A percentile compares a stretch with the other conserved stretches of the same genome.
Evolutionary conservation across 2,113 vertebrate genomes (phyloP).

Genomic region (Phyllostomus hastatus): DNA sequence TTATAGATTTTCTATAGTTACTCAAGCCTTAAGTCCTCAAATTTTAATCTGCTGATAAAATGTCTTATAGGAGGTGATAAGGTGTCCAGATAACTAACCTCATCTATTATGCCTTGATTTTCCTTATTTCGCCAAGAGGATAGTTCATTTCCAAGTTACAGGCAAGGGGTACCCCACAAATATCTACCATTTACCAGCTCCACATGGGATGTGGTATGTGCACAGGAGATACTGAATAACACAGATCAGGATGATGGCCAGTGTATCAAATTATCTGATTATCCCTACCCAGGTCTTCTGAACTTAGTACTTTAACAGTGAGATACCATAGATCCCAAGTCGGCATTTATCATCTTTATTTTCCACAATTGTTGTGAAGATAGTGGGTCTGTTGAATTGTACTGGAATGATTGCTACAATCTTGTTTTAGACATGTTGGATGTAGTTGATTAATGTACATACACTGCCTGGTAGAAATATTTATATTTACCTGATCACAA

Average conservation of each 20-base stretch:
- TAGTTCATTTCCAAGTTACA: not conserved
- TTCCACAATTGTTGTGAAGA: not conserved
- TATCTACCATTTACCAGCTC: not conserved
- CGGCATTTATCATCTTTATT: constrained; percentile 21
- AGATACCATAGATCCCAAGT: not conserved
- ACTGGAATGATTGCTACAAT: not conserved
- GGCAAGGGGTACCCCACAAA: not conserved
- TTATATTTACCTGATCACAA: not conserved
- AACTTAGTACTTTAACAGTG: not conserved
- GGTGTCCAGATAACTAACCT: not conserved
- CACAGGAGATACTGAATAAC: not conserved
- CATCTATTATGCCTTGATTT: not conserved
- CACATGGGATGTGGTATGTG: not conserved
- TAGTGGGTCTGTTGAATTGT: not conserved
- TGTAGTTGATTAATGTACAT: not conserved
- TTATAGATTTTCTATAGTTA: not conserved
- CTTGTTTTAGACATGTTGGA: constrained; percentile 14
- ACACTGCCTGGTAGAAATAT: not conserved
- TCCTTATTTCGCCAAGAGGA: not conserved
- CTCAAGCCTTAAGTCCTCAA: not conserved
- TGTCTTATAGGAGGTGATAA: no score
- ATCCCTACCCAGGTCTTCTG: not conserved
- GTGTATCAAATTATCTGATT: not conserved
- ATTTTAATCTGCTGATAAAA: not conserved
- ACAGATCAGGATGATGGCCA: not conserved